phyloP scores from a whole-genome alignment of 2,113 vertebrate species.

The Crotalus horridus region DNA sequence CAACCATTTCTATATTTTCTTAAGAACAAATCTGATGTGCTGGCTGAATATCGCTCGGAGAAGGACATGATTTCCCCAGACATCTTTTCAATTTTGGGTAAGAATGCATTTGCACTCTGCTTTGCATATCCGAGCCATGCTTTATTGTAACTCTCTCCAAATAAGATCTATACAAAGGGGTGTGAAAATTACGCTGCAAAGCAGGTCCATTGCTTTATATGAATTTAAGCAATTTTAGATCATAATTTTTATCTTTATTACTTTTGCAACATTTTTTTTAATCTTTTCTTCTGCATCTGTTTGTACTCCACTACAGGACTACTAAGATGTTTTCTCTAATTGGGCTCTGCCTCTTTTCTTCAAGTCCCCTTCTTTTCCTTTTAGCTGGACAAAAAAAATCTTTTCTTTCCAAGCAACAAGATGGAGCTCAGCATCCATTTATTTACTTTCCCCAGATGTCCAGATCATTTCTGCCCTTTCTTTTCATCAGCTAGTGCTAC shows the following conservation, averaged over 20 bases:
- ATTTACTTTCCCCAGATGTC: conserved; percentile 2
- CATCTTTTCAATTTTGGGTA: not conserved
- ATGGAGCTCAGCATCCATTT: conserved; percentile 46
- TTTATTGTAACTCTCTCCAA: not conserved
- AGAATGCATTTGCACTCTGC: not conserved
- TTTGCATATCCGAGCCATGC: not conserved
- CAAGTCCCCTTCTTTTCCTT: conserved; percentile 44
- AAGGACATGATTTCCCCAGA: not conserved
- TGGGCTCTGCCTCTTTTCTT: conserved; percentile 48
- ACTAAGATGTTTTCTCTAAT: conserved; percentile 36
- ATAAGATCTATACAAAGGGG: accelerated
- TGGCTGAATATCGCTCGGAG: not conserved
- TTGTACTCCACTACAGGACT: conserved; percentile 26
- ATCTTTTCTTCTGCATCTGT: not conserved
- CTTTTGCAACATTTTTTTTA: not conserved
- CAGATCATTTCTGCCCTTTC: conserved; percentile 32
- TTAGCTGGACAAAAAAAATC: conserved; percentile 37
- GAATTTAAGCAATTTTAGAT: conserved; percentile 30
- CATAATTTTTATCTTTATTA: not conserved
- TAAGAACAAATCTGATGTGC: not conserved
- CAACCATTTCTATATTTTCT: not conserved
- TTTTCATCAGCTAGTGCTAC: conserved; percentile 24
- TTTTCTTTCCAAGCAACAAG: conserved; percentile 45
- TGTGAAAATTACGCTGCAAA: not conserved
- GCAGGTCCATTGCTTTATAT: not conserved